These are phyloP conservation scores for Boulengeromyrus knoepffleri DNA, from an alignment of 2,113 vertebrate genomes.

Conservation along the genomic window DNA sequence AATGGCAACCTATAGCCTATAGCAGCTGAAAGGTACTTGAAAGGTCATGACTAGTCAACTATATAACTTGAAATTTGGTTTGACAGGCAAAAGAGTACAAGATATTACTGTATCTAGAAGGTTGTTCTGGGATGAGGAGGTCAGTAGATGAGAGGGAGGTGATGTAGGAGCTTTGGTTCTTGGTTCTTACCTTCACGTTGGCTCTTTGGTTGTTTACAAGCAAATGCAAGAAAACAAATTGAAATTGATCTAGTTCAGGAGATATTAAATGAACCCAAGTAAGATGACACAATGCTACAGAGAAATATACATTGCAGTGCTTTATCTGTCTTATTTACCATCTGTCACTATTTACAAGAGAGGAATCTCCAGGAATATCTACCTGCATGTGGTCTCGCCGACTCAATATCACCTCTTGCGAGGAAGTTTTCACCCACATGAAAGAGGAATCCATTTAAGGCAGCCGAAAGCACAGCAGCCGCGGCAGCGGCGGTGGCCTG, in stretches of 20 bases:
- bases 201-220: not conserved
- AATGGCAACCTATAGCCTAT: not conserved
- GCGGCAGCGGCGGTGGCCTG: not conserved
- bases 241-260: not conserved
- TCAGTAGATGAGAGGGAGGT: not conserved
- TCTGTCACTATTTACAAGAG: not conserved
- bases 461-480: not conserved
- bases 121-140: not conserved
- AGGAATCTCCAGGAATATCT: not conserved
- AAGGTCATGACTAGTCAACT: not conserved
- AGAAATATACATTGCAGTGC: not conserved
- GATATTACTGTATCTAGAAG: not conserved
- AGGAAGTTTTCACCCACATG: not conserved
- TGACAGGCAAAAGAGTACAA: not conserved
- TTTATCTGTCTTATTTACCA: not conserved
- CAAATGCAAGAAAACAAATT: not conserved
- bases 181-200: not conserved
- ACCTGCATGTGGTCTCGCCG: not conserved
- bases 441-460: not conserved
- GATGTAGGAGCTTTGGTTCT: not conserved
- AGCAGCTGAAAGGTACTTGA: not conserved
- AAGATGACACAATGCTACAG: not conserved
- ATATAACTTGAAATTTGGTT: not conserved
- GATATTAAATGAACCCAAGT: not conserved
- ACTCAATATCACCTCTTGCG: not conserved